These are phyloP conservation scores for Clarias platycephalus DNA, from an alignment of 2,797 vertebrate genomes.

Conservation along the genomic window DNA sequence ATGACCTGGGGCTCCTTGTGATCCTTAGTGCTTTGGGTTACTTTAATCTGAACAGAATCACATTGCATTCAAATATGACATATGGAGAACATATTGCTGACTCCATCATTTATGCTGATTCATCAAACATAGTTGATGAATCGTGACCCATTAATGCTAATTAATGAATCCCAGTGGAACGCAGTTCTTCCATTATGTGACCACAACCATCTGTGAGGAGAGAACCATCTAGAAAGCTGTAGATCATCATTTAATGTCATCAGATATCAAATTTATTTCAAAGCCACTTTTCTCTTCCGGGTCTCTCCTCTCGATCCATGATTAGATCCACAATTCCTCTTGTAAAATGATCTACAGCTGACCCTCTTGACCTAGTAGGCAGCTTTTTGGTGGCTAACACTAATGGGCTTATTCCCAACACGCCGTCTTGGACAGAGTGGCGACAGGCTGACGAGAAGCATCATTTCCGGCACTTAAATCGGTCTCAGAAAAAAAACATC, in stretches of 20 bases:
- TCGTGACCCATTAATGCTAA: background rate
- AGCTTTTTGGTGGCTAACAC: constrained; percentile 54
- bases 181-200: background rate
- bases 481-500: constrained; percentile 46
- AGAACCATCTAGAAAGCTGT: background rate
- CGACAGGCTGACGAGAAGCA: constrained; percentile 55
- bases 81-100: background rate
- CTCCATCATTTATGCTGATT: background rate
- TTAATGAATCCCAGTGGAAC: constrained; percentile 16
- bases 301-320: constrained; percentile 6
- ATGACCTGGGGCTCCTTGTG: constrained; percentile 82
- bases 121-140: background rate
- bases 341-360: constrained; percentile 49
- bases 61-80: constrained; percentile 13
- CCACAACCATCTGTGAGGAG: background rate
- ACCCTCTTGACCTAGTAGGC: constrained; percentile 60
- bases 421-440: constrained; percentile 44
- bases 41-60: constrained; percentile 79
- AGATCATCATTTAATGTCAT: background rate
- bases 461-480: constrained; percentile 57
- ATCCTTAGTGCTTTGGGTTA: constrained; percentile 84
- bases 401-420: constrained; percentile 59
- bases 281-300: background rate
- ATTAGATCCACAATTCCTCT: constrained; percentile 25
- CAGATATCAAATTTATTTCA: constrained; percentile 1